Percentiles rank a stretch among this genome's conserved stretches.
phyloP scores from a whole-genome alignment of 2,888 invertebrate species.

The Cordylochernes scorpioides region DNA sequence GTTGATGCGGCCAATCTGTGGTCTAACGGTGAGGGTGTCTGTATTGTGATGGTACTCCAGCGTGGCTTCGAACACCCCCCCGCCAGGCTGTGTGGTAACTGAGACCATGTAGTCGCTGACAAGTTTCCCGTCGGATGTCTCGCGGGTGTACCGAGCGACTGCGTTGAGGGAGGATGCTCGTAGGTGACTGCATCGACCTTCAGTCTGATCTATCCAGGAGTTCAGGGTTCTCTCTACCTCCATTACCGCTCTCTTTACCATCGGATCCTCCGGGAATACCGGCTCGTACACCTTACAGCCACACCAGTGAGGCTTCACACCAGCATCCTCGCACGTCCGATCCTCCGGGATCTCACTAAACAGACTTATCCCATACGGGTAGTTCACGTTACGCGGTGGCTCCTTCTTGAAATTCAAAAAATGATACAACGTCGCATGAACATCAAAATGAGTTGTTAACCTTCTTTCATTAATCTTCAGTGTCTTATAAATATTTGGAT shows the following conservation, averaged over 20 bases:
- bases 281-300: constrained; percentile 14
- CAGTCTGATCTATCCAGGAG: not conserved
- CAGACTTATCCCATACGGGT: constrained; percentile 16
- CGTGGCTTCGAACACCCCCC: no score
- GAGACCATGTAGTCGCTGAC: no score
- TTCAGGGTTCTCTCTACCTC: constrained; percentile 2
- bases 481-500: constrained; percentile 15
- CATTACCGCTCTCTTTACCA: constrained; percentile 2
- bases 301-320: constrained; percentile 21
- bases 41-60: no score
- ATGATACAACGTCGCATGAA: constrained; percentile 21
- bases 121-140: no score
- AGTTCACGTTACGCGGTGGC: no score
- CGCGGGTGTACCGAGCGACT: no score
- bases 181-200: no score
- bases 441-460: constrained; percentile 22
- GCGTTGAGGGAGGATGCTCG: no score
- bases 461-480: constrained; percentile 18
- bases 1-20: no score
- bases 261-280: not conserved
- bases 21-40: no score
- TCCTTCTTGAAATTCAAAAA: constrained; percentile 14
- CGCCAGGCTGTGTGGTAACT: no score
- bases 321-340: constrained; percentile 20
- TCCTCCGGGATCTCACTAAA: constrained; percentile 18